Evolutionary conservation across 2,113 vertebrate genomes (phyloP).

Genomic region (Numida meleagris): DNA sequence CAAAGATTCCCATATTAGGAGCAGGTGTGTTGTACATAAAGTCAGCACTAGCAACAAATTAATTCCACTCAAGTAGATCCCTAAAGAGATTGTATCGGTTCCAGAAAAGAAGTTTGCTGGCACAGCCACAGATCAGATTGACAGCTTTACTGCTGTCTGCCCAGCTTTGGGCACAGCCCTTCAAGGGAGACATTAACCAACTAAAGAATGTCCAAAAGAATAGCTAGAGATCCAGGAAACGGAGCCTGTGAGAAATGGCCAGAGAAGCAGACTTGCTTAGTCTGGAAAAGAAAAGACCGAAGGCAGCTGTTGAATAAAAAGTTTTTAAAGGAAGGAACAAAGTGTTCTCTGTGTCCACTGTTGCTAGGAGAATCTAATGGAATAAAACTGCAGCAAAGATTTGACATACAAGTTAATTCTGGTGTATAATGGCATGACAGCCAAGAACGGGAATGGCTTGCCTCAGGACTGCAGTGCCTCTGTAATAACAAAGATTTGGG

Average conservation of each 20-base stretch:
- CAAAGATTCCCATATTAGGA: conserved; percentile 41
- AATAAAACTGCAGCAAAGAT: background rate
- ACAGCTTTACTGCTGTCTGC: conserved; percentile 6
- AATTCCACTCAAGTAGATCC: background rate
- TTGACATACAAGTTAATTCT: background rate
- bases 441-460: background rate
- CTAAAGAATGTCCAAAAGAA: background rate
- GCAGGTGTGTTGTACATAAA: background rate
- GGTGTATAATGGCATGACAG: background rate
- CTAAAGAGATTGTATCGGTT: background rate
- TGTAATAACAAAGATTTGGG: background rate
- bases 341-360: background rate
- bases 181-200: background rate
- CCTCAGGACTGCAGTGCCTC: background rate
- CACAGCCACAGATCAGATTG: background rate
- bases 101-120: background rate
- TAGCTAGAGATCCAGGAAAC: background rate
- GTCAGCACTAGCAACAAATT: background rate
- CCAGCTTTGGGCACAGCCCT: background rate
- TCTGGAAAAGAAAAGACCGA: background rate
- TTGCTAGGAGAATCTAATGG: background rate
- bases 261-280: background rate
- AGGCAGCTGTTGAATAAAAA: background rate
- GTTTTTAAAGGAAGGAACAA: conserved; percentile 6
- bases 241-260: background rate